Evolutionary conservation across 1,140 invertebrate genomes (phyloP).

Genomic region (Parapsyche elsis): DNA sequence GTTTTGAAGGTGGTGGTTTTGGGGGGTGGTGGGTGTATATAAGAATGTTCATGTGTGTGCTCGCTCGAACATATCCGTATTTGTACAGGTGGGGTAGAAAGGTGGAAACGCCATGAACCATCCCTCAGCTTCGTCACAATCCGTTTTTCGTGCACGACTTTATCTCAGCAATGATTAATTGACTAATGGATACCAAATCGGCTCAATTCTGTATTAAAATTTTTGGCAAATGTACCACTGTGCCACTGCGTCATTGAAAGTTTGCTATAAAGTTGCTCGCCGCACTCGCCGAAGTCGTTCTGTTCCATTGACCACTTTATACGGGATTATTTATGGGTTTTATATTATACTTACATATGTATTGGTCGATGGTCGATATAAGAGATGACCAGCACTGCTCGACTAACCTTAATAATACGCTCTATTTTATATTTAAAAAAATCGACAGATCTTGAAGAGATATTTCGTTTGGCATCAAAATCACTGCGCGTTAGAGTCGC

Average conservation of each 20-base stretch:
- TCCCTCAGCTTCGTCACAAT: too few relatives aligned
- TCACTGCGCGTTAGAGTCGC: too few relatives aligned
- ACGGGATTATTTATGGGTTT: conserved; percentile 34
- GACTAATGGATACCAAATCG: too few relatives aligned
- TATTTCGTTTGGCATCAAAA: too few relatives aligned
- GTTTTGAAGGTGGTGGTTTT: background rate
- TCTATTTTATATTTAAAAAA: background rate
- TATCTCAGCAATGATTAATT: too few relatives aligned
- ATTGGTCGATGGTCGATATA: background rate
- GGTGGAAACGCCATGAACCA: too few relatives aligned
- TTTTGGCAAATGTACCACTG: background rate
- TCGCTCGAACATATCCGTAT: too few relatives aligned
- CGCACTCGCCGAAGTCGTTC: background rate
- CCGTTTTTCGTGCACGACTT: too few relatives aligned
- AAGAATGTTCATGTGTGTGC: background rate
- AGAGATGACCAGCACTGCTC: conserved; percentile 11
- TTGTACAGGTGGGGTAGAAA: too few relatives aligned
- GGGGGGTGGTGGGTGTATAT: too few relatives aligned
- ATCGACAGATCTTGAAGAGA: background rate
- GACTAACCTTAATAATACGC: background rate
- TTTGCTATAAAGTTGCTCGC: background rate
- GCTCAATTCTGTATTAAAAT: too few relatives aligned
- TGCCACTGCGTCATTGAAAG: conserved; percentile 1
- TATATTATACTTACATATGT: background rate
- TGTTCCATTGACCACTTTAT: conserved; percentile 27